Evolutionary conservation across 2,113 vertebrate species (phyloP), one percentile per base, ranked within the genome.

Genomic region (Heterochromis multidens): DNA sequence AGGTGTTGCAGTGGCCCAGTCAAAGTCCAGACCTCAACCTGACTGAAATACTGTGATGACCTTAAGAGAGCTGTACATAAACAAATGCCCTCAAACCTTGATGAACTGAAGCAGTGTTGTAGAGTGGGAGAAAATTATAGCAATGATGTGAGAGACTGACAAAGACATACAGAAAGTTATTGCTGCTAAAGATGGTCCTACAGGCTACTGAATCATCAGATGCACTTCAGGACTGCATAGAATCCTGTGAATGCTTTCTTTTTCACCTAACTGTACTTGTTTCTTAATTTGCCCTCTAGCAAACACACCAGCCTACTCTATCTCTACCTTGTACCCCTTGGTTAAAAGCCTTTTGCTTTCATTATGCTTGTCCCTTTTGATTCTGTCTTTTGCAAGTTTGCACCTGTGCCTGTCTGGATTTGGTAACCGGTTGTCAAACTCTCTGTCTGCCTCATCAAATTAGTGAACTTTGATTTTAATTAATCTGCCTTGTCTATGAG

Each of bases 1-100:
- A 67, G 5, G 14, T 43, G 0, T 9, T 46, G 43, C 63, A 46
- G 1, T 19, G 23, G 19, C 0, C 37, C 37, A 67, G 16, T 43
- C 35, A 27, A 70, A 70, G 37, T 46, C 37, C 35, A 43, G 37
- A 46, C 37, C 35, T 25, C 35, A 0, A 10, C n/a, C 13, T 25
- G 40, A 0, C n/a, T 10, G 11, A 40, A 25, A 25, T 67, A 13
- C 13, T 1, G 23, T 0, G 3, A 3, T 23, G 8, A 59, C 57
- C 23, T 27, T 59, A 59, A 59, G 6, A 59, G 63, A 67, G 63
- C 37, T 3, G 43, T 27, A 37, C 1, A 27, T 46, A 43, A 70
- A 70, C 17, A 3, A 43, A 27, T 1, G 14, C 17, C 63, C 6
- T 37, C 0, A 70, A 70, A 70, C 23, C 14, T 46, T 23, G 46